Evolutionary conservation across 1,140 invertebrate species (phyloP).

Genomic region (Platyscapa corneri): DNA sequence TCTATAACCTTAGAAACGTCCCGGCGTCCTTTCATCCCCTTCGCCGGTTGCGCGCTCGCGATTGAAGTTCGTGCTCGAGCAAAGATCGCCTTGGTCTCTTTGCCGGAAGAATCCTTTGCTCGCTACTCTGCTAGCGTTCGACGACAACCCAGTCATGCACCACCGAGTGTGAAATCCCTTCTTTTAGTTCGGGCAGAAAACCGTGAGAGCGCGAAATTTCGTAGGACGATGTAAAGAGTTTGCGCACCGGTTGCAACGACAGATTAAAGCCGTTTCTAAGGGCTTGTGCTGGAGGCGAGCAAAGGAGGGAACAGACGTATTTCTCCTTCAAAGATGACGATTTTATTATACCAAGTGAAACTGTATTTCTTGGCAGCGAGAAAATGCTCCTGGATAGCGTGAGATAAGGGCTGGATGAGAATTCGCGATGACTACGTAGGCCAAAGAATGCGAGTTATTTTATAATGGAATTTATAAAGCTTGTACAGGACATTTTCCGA

Average conservation of each 20-base stretch:
- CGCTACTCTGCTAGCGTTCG: background rate
- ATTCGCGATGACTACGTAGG: background rate
- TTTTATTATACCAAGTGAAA: slow-evolving; percentile 8
- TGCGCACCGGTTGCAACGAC: background rate
- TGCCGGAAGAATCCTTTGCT: background rate
- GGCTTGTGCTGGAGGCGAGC: too few relatives aligned
- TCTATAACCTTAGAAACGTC: too few relatives aligned
- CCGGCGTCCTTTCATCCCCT: too few relatives aligned
- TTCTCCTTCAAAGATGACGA: background rate
- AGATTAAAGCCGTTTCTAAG: slow-evolving; percentile 10
- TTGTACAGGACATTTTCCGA: too few relatives aligned
- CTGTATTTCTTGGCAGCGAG: background rate
- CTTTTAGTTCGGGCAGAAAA: background rate
- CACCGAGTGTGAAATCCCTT: slow-evolving; percentile 40
- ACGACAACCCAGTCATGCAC: background rate
- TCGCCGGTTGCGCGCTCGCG: too few relatives aligned
- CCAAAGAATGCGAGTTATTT: background rate
- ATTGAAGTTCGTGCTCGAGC: background rate
- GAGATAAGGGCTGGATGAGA: background rate
- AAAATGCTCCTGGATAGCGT: background rate
- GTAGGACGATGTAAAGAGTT: slow-evolving; percentile 5
- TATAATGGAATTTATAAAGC: too few relatives aligned
- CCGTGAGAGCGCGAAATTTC: background rate
- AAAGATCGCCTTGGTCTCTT: slow-evolving; percentile 22
- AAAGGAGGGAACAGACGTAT: background rate